phyloP scores from a whole-genome alignment of 2,888 invertebrate genomes.

The Lasioglossum figueresi region DNA sequence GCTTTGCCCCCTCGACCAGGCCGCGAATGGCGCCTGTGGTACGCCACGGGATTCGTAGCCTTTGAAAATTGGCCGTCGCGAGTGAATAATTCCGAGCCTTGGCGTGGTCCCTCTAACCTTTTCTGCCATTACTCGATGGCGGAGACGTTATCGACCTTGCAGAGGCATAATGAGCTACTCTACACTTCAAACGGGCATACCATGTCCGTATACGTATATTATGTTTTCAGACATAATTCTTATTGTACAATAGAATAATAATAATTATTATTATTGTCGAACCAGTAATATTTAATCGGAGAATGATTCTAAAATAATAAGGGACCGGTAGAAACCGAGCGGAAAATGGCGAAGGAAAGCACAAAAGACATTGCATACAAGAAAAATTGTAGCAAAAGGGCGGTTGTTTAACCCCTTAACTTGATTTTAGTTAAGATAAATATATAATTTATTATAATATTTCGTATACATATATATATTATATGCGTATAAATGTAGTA shows the following conservation, averaged over 20 bases:
- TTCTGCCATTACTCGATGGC: background rate
- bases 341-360: constrained; percentile 11
- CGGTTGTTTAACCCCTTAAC: background rate
- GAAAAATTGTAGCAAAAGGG: constrained; percentile 26
- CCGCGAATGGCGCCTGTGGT: too few species aligned
- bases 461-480: too few species aligned
- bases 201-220: too few species aligned
- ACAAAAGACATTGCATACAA: constrained; percentile 23
- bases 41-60: too few species aligned
- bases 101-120: background rate
- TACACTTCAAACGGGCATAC: background rate
- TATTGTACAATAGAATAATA: background rate
- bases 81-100: too few species aligned
- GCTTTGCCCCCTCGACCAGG: too few species aligned
- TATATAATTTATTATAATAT: too few species aligned
- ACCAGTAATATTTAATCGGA: background rate
- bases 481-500: too few species aligned
- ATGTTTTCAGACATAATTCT: background rate
- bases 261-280: background rate
- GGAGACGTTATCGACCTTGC: constrained; percentile 2
- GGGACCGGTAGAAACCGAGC: constrained; percentile 23
- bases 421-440: background rate
- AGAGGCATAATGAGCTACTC: background rate
- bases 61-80: too few species aligned
- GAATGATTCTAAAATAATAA: background rate